A percentile compares a stretch with the other conserved stretches of the same genome.
phyloP scores from a whole-genome alignment of 2,888 invertebrate species.

The Dione juno region DNA sequence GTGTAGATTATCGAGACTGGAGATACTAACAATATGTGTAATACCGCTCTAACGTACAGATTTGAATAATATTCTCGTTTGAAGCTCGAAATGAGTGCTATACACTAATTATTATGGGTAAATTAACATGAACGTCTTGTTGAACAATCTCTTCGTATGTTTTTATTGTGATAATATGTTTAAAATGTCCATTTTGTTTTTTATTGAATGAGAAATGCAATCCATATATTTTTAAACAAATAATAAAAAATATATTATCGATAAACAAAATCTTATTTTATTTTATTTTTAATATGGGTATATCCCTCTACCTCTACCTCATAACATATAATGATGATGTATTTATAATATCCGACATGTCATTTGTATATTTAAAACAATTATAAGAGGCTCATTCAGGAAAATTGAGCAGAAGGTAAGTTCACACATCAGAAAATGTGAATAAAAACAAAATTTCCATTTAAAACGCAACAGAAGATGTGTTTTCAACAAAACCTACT shows the following conservation, averaged over 20 bases:
- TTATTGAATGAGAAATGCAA: neutral
- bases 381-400: neutral
- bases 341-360: no score
- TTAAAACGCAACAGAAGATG: neutral
- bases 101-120: constrained; percentile 42
- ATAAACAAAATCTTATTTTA: no score
- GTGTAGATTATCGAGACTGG: constrained; percentile 63
- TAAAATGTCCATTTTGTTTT: neutral
- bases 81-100: constrained; percentile 51
- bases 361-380: neutral
- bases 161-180: constrained; percentile 15
- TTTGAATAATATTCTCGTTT: constrained; percentile 74
- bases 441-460: neutral
- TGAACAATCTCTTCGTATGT: constrained; percentile 40
- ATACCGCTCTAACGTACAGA: constrained; percentile 59
- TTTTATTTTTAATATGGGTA: no score
- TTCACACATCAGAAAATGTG: neutral
- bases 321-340: no score
- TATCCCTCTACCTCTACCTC: no score
- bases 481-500: constrained; percentile 10
- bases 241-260: no score
- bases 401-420: neutral
- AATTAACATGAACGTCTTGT: constrained; percentile 47
- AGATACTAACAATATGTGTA: constrained; percentile 58
- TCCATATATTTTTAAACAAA: neutral